Evolutionary conservation across 2,888 invertebrate genomes (phyloP).

Genomic region (Oscheius myriophilus): DNA sequence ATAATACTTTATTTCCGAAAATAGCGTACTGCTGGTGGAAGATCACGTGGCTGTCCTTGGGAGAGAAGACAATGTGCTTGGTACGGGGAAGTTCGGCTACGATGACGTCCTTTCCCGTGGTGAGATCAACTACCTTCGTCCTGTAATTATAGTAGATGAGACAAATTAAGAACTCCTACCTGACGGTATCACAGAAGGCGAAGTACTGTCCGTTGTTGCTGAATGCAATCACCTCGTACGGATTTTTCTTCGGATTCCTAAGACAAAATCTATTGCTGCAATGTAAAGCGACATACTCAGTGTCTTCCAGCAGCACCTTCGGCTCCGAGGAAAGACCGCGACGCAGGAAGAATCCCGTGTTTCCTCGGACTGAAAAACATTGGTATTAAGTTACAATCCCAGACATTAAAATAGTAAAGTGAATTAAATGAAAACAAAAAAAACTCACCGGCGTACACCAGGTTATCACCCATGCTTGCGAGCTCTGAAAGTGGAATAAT

Average conservation of each 20-base stretch:
- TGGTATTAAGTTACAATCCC: too few species aligned
- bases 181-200: slow-evolving; percentile 63
- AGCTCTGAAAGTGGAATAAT: slow-evolving; percentile 11
- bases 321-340: slow-evolving; percentile 51
- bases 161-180: slow-evolving; percentile 39
- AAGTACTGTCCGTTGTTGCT: slow-evolving; percentile 65
- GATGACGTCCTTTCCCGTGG: slow-evolving; percentile 58
- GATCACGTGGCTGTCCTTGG: slow-evolving; percentile 60
- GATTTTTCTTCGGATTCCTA: slow-evolving; percentile 55
- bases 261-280: slow-evolving; percentile 25
- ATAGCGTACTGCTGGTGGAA: slow-evolving; percentile 67
- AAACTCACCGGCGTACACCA: slow-evolving; percentile 54
- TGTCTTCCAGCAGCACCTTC: slow-evolving; percentile 46
- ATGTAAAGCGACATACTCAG: slow-evolving; percentile 32
- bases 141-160: slow-evolving; percentile 39
- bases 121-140: slow-evolving; percentile 59
- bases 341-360: slow-evolving; percentile 55
- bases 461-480: slow-evolving; percentile 56
- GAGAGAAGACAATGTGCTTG: slow-evolving; percentile 64
- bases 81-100: slow-evolving; percentile 58
- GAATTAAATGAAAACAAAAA: neutral
- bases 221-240: slow-evolving; percentile 63
- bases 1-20: slow-evolving; percentile 45
- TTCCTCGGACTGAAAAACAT: slow-evolving; percentile 62
- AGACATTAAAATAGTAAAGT: neutral